Evolutionary conservation across 2,797 vertebrate genomes (phyloP).

Genomic region (Masticophis lateralis): DNA sequence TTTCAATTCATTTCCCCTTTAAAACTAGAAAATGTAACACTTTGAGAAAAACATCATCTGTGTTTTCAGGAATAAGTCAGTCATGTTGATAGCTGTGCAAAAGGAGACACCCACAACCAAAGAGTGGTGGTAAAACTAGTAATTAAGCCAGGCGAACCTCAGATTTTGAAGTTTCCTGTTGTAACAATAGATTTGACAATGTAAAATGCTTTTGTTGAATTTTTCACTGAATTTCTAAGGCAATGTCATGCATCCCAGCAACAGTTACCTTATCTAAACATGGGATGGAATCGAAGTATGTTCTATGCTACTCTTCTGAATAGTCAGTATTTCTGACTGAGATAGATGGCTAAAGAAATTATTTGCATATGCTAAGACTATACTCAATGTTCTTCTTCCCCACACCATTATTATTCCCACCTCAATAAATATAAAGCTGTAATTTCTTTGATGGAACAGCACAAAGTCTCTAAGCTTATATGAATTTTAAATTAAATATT

Average conservation of each 20-base stretch:
- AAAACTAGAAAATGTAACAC: neutral
- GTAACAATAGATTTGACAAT: neutral
- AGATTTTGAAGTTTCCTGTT: neutral
- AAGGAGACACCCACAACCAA: neutral
- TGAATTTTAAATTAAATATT: neutral
- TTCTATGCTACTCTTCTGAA: neutral
- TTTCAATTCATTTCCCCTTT: neutral
- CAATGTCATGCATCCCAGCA: neutral
- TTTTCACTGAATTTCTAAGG: neutral
- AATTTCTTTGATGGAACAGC: neutral
- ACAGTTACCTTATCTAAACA: neutral
- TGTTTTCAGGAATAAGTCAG: neutral
- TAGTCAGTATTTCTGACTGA: constrained; percentile 6
- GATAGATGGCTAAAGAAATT: neutral
- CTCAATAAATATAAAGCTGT: neutral
- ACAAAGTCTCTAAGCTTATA: neutral
- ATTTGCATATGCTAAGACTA: neutral
- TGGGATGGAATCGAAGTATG: neutral
- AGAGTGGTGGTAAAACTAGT: neutral
- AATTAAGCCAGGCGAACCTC: neutral
- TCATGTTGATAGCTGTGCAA: neutral
- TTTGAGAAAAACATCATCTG: neutral
- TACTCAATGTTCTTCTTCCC: constrained; percentile 2
- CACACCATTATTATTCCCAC: neutral
- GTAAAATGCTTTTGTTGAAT: neutral